phyloP scores from a whole-genome alignment of 2,113 vertebrate genomes.

The Brachypteracias leptosomus region DNA sequence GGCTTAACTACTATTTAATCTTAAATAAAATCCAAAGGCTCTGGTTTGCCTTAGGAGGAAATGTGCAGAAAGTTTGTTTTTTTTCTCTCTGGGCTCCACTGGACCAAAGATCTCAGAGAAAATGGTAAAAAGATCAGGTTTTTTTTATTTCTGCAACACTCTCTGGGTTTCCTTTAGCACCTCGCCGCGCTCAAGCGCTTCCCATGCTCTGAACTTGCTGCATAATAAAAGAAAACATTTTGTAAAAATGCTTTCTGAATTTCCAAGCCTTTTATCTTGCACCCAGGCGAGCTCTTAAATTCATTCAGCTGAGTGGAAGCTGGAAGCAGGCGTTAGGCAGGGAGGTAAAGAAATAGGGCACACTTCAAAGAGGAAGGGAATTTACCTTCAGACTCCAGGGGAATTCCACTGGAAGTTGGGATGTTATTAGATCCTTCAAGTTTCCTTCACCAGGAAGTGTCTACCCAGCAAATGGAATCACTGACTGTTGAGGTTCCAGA shows the following conservation, averaged over 20 bases:
- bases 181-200: not conserved
- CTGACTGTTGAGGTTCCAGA: not conserved
- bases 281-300: not conserved
- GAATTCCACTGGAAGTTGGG: not conserved
- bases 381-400: slow-evolving; percentile 1
- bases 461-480: not conserved
- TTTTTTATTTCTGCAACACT: not conserved
- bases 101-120: not conserved
- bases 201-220: not conserved
- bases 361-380: slow-evolving; percentile 27
- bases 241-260: not conserved
- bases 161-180: not conserved
- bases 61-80: not conserved
- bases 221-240: not conserved
- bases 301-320: not conserved
- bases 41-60: not conserved
- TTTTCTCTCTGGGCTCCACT: not conserved
- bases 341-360: not conserved
- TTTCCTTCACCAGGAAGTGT: not conserved
- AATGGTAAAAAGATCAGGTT: not conserved
- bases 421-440: not conserved
- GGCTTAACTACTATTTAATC: not conserved
- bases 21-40: not conserved
- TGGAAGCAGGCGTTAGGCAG: not conserved
- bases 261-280: not conserved